Evolutionary conservation across 2,113 vertebrate genomes (phyloP), one percentile per base, ranked within the genome.

Genomic region (Limnothrissa miodon): DNA sequence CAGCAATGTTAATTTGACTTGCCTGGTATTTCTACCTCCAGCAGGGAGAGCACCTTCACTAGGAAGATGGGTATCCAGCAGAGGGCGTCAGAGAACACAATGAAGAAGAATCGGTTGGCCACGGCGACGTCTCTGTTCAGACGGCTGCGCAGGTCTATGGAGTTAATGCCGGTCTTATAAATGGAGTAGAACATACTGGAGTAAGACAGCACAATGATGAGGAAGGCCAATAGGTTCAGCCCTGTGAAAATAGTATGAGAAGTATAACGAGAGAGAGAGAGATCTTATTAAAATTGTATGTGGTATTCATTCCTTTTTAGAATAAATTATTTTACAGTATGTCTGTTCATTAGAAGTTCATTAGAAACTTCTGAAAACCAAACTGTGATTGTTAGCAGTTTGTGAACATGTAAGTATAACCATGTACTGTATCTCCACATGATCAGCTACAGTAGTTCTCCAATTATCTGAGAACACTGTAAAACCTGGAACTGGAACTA

Each of bases 61-160:
- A 96, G 85, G 90, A 96, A 96, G 87, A 95, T 93, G 36, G 88
- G 89, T 85, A 97, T 96, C 96, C 97, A 99, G 94, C 95, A 97
- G 95, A 96, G 96, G 94, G 96, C 95, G 82, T 97, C 95, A 91
- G 96, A 97, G 95, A 97, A 95, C 92, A 96, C 94, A 5, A 94
- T 95, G 89, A 95, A 95, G 92, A 96, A 96, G 87, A 95, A 95
- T 74, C 94, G 81, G 81, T 92, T 95, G 84, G 93, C 93, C 80
- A 96, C 87, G 0, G 91, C 93, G 79, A 93, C 93, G 19, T 95
- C 95, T 82, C 87, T 93, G 87, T 89, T 85, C 51, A 94, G 89
- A 25, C 92, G 87, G 89, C 86, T 95, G 74, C 90, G 93, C 85
- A 93, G 44, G 83, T 96, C 90, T 5, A 91, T 89, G 7, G 93